Evolutionary conservation across 2,888 invertebrate genomes (phyloP), one percentile per base, ranked within the genome.

Genomic region (Parelbella ahira): DNA sequence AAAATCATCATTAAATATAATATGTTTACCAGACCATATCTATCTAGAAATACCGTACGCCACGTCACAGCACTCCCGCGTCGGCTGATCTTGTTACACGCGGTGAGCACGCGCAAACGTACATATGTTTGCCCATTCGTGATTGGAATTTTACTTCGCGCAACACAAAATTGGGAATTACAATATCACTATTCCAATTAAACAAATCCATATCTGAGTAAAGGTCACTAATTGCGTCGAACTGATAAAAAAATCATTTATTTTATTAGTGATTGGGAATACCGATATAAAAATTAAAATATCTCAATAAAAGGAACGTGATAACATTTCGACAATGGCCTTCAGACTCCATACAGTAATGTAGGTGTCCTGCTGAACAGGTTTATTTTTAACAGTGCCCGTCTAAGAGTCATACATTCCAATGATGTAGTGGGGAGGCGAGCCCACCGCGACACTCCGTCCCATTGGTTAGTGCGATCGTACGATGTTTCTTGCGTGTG

Each of bases 351-450:
- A 38, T 13, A 39, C 10, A 30, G 58, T 58, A 57, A 60, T 68
- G 58, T 68, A 63, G 68, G 67, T 63, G 68, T 65, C 53, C 46
- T 45, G 74, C 68, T 68, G 65, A 74, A 77, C 81, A 76, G 72
- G 83, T 83, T 83, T 84, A 86, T 83, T 86, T 84, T 81, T 83
- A 84, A 71, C 81, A 73, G 73, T 73, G 77, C 75, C 73, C 71
- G 75, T 83, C 77, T 75, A 62, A 18, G 32, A 74, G 72, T 76
- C 71, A 68, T 68, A 68, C 84, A 84, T 84, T 80, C 86, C 83
- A 53, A 63, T 55, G 69, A 47, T 58, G 53, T 74, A 67, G 82
- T 76, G 83, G 86, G 83, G 79, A 69, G 87, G 56, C 88, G 80
- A 86, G 88, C 88, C 88, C 88, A 86, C 87, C 66, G 67, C 69